Evolutionary conservation across 2,113 vertebrate species (phyloP).

Genomic region (Phaethon lepturus): DNA sequence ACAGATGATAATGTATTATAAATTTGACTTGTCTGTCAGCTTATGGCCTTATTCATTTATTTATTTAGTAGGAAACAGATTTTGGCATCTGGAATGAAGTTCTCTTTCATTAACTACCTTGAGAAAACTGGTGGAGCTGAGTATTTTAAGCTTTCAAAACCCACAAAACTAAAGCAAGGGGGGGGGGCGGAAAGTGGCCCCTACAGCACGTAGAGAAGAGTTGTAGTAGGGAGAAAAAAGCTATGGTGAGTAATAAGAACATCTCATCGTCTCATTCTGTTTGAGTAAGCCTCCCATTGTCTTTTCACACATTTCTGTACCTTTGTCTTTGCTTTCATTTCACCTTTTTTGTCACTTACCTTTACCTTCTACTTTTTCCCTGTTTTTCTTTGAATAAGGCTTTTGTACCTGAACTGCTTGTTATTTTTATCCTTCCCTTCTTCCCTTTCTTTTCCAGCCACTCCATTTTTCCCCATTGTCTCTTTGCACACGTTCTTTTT

Average conservation of each 20-base stretch:
- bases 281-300: not conserved
- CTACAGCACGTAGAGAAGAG: not conserved
- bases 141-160: constrained; percentile 45
- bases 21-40: constrained; percentile 37
- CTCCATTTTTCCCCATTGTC: not conserved
- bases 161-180: not conserved
- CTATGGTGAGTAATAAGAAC: not conserved
- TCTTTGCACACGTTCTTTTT: not conserved
- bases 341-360: not conserved
- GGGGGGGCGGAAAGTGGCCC: not conserved
- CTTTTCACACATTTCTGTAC: not conserved
- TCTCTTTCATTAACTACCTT: constrained; percentile 43
- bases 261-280: not conserved
- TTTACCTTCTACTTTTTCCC: not conserved
- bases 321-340: not conserved
- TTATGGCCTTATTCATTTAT: constrained; percentile 26
- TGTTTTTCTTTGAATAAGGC: not conserved
- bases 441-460: not conserved
- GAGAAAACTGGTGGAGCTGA: constrained; percentile 13
- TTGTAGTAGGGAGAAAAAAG: not conserved
- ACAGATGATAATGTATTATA: not conserved
- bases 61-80: constrained; percentile 52
- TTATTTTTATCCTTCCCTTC: not conserved
- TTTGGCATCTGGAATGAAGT: constrained; percentile 49
- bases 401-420: not conserved